Evolutionary conservation across 2,797 vertebrate species (phyloP).

Genomic region (Bovichtus variegatus): DNA sequence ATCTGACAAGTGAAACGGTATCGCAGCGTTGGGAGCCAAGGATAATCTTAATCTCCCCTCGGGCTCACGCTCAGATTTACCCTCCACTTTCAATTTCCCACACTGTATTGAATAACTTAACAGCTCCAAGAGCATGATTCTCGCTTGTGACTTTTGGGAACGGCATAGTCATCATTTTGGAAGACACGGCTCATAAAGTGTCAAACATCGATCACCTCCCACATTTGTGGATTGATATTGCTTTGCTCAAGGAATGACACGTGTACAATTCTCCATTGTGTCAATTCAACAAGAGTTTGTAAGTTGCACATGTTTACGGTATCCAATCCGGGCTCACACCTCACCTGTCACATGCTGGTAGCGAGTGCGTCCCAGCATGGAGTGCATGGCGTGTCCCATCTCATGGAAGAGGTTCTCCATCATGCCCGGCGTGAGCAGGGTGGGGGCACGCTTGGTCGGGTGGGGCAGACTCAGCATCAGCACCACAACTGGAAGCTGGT

Average conservation of each 20-base stretch:
- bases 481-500: conserved; percentile 96
- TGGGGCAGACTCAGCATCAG: conserved; percentile 95
- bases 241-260: too few relatives aligned
- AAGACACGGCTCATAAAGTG: conserved; percentile 19
- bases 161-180: conserved; percentile 27
- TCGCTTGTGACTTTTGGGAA: conserved; percentile 33
- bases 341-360: conserved; percentile 97
- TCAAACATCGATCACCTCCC: too few relatives aligned
- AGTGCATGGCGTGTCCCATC: conserved; percentile 99
- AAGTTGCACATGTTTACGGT: not conserved
- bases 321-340: not conserved
- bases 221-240: too few relatives aligned
- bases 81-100: conserved; percentile 31
- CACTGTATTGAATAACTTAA: conserved; percentile 35
- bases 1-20: conserved; percentile 31
- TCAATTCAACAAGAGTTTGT: too few relatives aligned
- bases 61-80: conserved; percentile 38
- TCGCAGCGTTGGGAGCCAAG: conserved; percentile 18
- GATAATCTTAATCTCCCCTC: conserved; percentile 34
- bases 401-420: conserved; percentile 99
- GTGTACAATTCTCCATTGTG: not conserved
- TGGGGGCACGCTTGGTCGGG: conserved; percentile 86
- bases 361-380: conserved; percentile 96
- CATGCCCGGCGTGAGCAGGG: conserved; percentile 93
- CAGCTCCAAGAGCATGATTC: conserved; percentile 20